A percentile compares a stretch with the other conserved stretches of the same genome.
phyloP scores from a whole-genome alignment of 2,113 vertebrate genomes.

The Microtus oregoni region DNA sequence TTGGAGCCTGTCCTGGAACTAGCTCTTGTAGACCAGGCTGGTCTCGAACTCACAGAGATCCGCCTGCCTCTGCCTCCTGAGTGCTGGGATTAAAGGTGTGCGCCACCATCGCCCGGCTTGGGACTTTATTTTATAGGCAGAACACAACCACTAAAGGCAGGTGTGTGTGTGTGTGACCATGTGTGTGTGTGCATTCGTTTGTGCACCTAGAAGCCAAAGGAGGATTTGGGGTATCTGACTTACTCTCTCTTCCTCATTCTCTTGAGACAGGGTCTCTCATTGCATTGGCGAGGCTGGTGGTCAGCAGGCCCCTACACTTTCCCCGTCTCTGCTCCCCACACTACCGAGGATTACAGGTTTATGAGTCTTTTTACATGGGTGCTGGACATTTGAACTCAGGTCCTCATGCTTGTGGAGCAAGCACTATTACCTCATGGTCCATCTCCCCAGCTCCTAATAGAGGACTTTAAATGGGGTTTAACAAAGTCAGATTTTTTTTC shows the following conservation, averaged over 20 bases:
- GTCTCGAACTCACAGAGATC: too few relatives aligned
- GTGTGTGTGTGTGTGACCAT: not conserved
- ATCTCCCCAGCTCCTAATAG: not conserved
- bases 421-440: too few relatives aligned
- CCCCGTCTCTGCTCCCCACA: not conserved
- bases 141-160: not conserved
- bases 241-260: not conserved
- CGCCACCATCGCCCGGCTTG: too few relatives aligned
- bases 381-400: not conserved
- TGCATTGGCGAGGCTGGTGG: not conserved
- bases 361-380: not conserved
- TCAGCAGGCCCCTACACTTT: too few relatives aligned
- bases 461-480: not conserved
- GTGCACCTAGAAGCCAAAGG: not conserved
- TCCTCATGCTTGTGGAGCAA: not conserved
- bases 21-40: too few relatives aligned
- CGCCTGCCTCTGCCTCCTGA: too few relatives aligned
- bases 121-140: not conserved
- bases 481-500: not conserved
- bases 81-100: too few relatives aligned
- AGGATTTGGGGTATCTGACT: not conserved
- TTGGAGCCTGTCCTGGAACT: too few relatives aligned
- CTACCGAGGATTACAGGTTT: not conserved
- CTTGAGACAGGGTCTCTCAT: not conserved
- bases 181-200: not conserved